Percentiles rank a stretch among this genome's conserved stretches.
Conservation (phyloP, 1,140 invertebrate genomes). For the Zaprionus davidi region DNA sequence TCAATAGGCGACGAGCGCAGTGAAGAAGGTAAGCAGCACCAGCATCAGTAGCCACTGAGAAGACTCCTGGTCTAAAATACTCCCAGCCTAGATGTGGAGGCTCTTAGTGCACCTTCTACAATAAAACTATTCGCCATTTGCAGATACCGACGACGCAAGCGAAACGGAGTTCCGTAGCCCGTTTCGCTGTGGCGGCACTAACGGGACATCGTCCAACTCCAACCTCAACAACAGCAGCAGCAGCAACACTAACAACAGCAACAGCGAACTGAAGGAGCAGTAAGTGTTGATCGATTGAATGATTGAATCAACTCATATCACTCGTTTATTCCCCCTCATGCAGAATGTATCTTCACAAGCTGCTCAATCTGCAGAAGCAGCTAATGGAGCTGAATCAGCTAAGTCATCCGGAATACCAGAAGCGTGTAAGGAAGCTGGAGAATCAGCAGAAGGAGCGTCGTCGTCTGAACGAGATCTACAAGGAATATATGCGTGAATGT, state of each 20-base stretch:
- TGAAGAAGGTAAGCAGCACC: conserved; percentile 62
- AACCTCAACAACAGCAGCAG: conserved; percentile 44
- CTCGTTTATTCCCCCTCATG: conserved; percentile 44
- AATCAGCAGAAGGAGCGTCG: conserved; percentile 91
- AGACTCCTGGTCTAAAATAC: not conserved
- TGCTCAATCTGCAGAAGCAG: conserved; percentile 95
- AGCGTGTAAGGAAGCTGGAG: conserved; percentile 92
- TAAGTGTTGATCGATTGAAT: conserved; percentile 83
- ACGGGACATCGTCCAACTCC: conserved; percentile 79
- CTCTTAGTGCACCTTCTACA: conserved; percentile 19
- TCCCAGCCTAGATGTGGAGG: not conserved
- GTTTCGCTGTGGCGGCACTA: conserved; percentile 88
- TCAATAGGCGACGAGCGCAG: conserved; percentile 73
- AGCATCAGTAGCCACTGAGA: not conserved
- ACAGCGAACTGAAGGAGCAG: conserved; percentile 95
- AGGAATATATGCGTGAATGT: conserved; percentile 92
- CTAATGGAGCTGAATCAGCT: conserved; percentile 94
- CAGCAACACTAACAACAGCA: conserved; percentile 61
- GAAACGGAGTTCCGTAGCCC: conserved; percentile 91
- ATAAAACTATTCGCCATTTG: conserved; percentile 59
- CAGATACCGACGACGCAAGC: conserved; percentile 95
- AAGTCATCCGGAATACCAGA: conserved; percentile 93
- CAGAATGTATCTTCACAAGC: conserved; percentile 97
- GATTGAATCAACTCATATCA: not conserved
- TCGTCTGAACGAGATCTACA: conserved; percentile 92